phyloP scores from a whole-genome alignment of 1,140 invertebrate species.

The Pogonomyrmex californicus region DNA sequence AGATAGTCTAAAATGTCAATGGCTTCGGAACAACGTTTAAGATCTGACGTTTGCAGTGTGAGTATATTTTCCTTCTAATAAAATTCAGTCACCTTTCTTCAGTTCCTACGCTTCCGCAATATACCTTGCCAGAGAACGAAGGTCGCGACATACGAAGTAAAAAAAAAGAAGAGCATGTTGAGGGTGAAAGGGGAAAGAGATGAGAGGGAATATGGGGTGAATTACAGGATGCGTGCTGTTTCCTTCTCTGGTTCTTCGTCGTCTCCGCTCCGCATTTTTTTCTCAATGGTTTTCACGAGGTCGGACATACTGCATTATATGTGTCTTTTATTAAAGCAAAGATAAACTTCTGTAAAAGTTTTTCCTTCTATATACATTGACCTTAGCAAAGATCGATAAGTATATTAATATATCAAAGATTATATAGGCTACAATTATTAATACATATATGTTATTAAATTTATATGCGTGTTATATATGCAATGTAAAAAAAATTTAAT shows the following conservation, averaged over 20 bases:
- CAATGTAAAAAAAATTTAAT: neutral
- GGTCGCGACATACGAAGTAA: slow-evolving; percentile 12
- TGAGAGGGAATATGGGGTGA: slow-evolving; percentile 27
- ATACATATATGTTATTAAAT: neutral
- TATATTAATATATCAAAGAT: neutral
- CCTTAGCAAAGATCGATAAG: neutral
- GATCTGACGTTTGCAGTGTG: slow-evolving; percentile 31
- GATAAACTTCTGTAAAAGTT: neutral
- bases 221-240: slow-evolving; percentile 52
- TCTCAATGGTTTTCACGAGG: slow-evolving; percentile 13
- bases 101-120: slow-evolving; percentile 19
- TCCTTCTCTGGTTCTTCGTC: slow-evolving; percentile 12
- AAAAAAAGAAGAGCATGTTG: slow-evolving; percentile 19
- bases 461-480: neutral
- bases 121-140: neutral
- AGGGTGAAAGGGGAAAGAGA: slow-evolving; percentile 10
- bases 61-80: slow-evolving; percentile 45
- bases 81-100: slow-evolving; percentile 55
- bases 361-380: slow-evolving; percentile 11
- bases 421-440: neutral
- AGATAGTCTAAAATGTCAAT: slow-evolving; percentile 59
- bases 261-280: slow-evolving; percentile 4
- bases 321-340: neutral
- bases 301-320: neutral
- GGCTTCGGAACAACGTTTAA: slow-evolving; percentile 51